These are phyloP conservation scores for Pseudomyrmex gracilis DNA, from an alignment of 1,140 invertebrate genomes.

Conservation along the genomic window DNA sequence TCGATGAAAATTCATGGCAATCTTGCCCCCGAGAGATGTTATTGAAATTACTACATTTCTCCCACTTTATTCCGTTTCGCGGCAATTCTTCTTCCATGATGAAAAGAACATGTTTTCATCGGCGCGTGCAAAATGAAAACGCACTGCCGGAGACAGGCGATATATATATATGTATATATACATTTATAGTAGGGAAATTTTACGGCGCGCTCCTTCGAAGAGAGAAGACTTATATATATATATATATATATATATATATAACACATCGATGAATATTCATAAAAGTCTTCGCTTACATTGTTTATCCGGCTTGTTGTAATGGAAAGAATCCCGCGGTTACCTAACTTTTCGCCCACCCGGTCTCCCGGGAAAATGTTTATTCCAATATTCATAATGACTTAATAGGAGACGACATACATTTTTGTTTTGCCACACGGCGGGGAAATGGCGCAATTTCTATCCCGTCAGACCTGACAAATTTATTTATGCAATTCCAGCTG, in stretches of 20 bases:
- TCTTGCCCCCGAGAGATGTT: conserved; percentile 41
- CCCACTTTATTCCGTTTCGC: too few relatives aligned
- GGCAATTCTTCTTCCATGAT: not conserved
- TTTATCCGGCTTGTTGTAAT: conserved; percentile 49
- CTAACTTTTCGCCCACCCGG: conserved; percentile 33
- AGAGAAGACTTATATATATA: conserved; percentile 17
- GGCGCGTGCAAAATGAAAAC: conserved; percentile 42
- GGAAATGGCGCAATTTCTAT: conserved; percentile 39
- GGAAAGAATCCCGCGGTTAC: conserved; percentile 46
- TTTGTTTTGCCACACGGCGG: conserved; percentile 19
- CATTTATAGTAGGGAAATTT: conserved; percentile 51
- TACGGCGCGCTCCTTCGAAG: conserved; percentile 48
- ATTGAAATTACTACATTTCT: conserved; percentile 34
- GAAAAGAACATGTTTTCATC: conserved; percentile 35
- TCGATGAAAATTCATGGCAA: conserved; percentile 50
- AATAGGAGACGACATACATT: conserved; percentile 19
- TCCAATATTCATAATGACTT: conserved; percentile 56
- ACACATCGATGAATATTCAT: conserved; percentile 47
- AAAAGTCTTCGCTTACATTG: conserved; percentile 57
- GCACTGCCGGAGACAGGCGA: not conserved
- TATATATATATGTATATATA: not conserved
- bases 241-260: conserved; percentile 27
- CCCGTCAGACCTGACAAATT: conserved; percentile 3
- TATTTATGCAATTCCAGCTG: conserved; percentile 34
- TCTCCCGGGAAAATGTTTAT: conserved; percentile 14